Base-by-base conservation (phyloP, 2,113 vertebrate species). In the Ariopsis seemanni region DNA sequence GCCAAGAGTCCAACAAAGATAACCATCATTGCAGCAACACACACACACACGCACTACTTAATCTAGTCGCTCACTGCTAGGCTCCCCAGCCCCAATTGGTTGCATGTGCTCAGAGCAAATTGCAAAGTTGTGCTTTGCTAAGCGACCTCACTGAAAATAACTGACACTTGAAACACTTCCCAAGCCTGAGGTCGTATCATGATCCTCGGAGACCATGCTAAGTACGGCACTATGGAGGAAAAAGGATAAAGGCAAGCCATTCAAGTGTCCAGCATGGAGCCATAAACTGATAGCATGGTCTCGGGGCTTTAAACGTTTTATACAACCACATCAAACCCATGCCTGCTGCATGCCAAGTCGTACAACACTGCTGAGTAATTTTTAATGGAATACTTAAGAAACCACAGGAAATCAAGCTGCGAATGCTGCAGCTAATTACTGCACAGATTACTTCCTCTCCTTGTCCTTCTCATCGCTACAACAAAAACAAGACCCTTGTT, bases 341-440 rank as follows among this genome's bases (percentile, higher is more conserved):
- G 25, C 50, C 22, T 8, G 30, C 60, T 63, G 74, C 85, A 69
- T 85, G 89, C 90, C 87, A 87, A 90, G 90, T 84, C 71, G 85
- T 91, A 85, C 85, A 82, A 90, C 86, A 90, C 88, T 83, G 62
- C 72, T 90, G 86, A 80, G 83, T 57, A 84, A 88, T 60, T 91
- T 87, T 92, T 90, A 90, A 93, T 89, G 85, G 78, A 90, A 92
- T 88, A 88, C 91, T 93, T 91, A 83, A 86, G 87, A 90, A 91
- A 92, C 92, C 87, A 82, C 91, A 90, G 89, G 78, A 90, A 90
- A 90, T 92, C 91, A 89, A 89, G 89, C 88, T 86, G 90, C 25
- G 88, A 90, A 91, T 34, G 86, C 89, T 91, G 88, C 65, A 92
- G 91, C 91, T 90, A 91, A 93, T 92, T 83, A 88, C 87, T 92